phyloP scores from a whole-genome alignment of 2,113 vertebrate genomes.

The Cyanoramphus novaezelandiae region DNA sequence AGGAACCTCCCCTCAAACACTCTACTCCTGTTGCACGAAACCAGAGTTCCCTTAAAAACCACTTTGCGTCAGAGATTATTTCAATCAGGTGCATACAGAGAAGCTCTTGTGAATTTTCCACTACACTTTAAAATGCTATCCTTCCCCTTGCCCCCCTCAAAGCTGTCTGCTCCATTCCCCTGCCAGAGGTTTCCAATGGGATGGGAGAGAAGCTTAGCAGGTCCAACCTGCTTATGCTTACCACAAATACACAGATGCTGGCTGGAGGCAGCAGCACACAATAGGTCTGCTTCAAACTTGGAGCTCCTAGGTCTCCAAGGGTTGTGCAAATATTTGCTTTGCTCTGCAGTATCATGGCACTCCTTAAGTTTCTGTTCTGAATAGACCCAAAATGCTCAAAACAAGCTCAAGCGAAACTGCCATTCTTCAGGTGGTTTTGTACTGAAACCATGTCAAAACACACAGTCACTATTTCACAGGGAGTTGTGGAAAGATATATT shows the following conservation, averaged over 20 bases:
- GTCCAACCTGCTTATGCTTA: neutral
- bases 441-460: neutral
- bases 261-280: constrained; percentile 1
- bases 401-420: constrained; percentile 19
- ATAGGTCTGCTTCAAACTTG: neutral
- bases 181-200: neutral
- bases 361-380: constrained; percentile 45
- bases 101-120: neutral
- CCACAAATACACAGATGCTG: neutral
- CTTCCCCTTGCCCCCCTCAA: neutral
- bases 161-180: neutral
- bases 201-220: fast-evolving
- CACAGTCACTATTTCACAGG: neutral
- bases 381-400: neutral
- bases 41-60: neutral
- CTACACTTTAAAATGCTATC: neutral
- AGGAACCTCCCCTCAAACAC: neutral
- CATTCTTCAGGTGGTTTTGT: neutral
- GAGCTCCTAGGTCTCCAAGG: neutral
- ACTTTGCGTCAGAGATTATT: neutral
- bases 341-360: neutral
- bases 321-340: constrained; percentile 58
- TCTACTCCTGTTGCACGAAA: neutral
- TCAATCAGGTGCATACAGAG: neutral
- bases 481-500: neutral